Evolutionary conservation across 2,797 vertebrate genomes (phyloP).

Genomic region (Lagodon rhomboides): DNA sequence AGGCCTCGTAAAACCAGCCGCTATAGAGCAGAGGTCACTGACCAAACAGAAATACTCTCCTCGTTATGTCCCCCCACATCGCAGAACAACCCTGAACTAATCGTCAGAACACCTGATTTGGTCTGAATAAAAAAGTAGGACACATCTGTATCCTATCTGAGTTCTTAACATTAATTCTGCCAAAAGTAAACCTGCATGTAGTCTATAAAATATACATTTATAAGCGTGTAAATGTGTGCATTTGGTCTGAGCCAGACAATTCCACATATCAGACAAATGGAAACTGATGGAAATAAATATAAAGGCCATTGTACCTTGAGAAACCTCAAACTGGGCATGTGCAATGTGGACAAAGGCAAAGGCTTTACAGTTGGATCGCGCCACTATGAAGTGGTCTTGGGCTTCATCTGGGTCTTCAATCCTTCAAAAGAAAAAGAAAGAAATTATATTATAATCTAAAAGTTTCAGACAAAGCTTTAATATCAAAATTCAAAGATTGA

Average conservation of each 20-base stretch:
- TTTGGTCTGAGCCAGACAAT: background rate
- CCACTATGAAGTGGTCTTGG: conserved; percentile 93
- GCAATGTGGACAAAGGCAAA: conserved; percentile 96
- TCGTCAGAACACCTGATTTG: too few species aligned
- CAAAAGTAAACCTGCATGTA: background rate
- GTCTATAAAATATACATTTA: background rate
- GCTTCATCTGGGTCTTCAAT: conserved; percentile 95
- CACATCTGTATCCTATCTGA: background rate
- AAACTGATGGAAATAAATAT: background rate
- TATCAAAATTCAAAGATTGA: background rate
- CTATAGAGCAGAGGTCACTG: too few species aligned
- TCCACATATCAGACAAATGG: background rate
- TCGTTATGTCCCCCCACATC: too few species aligned
- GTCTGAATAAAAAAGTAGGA: background rate
- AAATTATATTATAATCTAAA: background rate
- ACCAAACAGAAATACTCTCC: too few species aligned
- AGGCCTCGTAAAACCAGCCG: too few species aligned
- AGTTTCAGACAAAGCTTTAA: background rate
- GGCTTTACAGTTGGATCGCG: conserved; percentile 92
- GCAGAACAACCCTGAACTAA: too few species aligned
- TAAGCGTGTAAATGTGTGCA: background rate
- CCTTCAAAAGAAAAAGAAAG: conserved; percentile 73
- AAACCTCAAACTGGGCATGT: conserved; percentile 95
- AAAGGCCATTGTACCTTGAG: conserved; percentile 86
- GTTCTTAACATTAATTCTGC: background rate